Conservation (phyloP, 1,140 invertebrate species). For the Reticulitermes speratus region DNA sequence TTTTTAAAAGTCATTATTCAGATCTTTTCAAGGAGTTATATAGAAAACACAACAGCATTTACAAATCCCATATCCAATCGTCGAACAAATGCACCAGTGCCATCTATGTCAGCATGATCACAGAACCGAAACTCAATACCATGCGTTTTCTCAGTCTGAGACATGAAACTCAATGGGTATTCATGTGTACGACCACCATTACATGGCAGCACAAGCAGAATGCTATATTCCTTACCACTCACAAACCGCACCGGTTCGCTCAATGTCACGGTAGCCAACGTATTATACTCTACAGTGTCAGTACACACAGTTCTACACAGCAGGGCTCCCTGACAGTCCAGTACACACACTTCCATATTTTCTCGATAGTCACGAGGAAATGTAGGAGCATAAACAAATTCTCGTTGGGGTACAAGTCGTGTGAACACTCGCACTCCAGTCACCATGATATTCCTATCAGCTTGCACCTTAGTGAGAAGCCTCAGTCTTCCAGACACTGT, state of each 20-base stretch:
- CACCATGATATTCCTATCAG: slow-evolving; percentile 18
- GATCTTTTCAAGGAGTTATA: not conserved
- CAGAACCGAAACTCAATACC: slow-evolving; percentile 31
- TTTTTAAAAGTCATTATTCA: no score
- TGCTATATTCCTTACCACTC: slow-evolving; percentile 25
- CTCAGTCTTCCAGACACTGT: slow-evolving; percentile 25
- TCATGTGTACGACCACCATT: not conserved
- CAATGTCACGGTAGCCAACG: slow-evolving; percentile 24
- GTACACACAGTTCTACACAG: slow-evolving; percentile 24
- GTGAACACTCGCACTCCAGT: slow-evolving; percentile 28
- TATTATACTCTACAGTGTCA: slow-evolving; percentile 29
- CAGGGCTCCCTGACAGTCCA: slow-evolving; percentile 14
- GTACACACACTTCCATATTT: slow-evolving; percentile 24
- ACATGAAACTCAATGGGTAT: slow-evolving; percentile 31
- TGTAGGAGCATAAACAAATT: not conserved
- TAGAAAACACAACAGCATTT: slow-evolving; percentile 24
- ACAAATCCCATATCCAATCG: slow-evolving; percentile 31
- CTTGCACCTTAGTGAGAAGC: slow-evolving; percentile 24
- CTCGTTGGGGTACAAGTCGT: slow-evolving; percentile 25
- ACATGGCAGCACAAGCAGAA: slow-evolving; percentile 13
- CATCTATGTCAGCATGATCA: slow-evolving; percentile 27
- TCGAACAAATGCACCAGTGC: slow-evolving; percentile 26
- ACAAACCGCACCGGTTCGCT: slow-evolving; percentile 21
- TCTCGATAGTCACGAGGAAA: slow-evolving; percentile 23
- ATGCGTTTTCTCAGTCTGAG: slow-evolving; percentile 23